Conservation (phyloP, 2,888 invertebrate genomes). For the Plebejus melissa region DNA sequence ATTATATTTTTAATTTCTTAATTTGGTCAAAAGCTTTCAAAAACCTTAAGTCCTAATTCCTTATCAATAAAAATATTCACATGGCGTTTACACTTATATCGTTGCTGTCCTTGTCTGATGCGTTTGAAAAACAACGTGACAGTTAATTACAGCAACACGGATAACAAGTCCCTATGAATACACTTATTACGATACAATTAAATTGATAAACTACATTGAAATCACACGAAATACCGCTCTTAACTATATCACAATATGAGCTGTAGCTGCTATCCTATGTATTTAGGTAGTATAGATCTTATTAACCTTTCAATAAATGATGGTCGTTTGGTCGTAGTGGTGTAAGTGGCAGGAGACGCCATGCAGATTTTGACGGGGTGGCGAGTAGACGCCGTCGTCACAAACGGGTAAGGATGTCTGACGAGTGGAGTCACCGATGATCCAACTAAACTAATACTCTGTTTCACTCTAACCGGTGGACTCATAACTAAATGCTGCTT, state of each 20-base stretch:
- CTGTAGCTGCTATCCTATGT: background rate
- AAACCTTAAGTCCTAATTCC: background rate
- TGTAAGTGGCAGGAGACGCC: slow-evolving; percentile 46
- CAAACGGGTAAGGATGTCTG: slow-evolving; percentile 66
- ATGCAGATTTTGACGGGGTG: slow-evolving; percentile 62
- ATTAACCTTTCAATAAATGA: slow-evolving; percentile 59
- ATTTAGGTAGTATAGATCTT: slow-evolving; percentile 55
- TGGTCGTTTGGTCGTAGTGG: slow-evolving; percentile 49
- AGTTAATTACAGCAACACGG: too few relatives aligned
- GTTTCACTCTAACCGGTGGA: slow-evolving; percentile 50
- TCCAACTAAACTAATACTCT: slow-evolving; percentile 57
- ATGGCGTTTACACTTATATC: background rate
- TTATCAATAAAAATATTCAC: background rate
- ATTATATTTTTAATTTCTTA: background rate
- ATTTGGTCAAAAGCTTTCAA: background rate
- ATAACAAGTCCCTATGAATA: background rate
- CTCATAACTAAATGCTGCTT: slow-evolving; percentile 54
- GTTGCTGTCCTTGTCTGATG: background rate
- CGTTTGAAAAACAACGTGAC: too few relatives aligned
- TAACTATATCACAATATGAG: background rate
- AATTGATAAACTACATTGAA: background rate
- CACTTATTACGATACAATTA: background rate
- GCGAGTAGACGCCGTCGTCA: slow-evolving; percentile 49
- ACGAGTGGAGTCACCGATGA: slow-evolving; percentile 58
- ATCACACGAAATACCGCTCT: background rate